phyloP scores from a whole-genome alignment of 2,797 vertebrate genomes.

The Coregonus sp. region DNA sequence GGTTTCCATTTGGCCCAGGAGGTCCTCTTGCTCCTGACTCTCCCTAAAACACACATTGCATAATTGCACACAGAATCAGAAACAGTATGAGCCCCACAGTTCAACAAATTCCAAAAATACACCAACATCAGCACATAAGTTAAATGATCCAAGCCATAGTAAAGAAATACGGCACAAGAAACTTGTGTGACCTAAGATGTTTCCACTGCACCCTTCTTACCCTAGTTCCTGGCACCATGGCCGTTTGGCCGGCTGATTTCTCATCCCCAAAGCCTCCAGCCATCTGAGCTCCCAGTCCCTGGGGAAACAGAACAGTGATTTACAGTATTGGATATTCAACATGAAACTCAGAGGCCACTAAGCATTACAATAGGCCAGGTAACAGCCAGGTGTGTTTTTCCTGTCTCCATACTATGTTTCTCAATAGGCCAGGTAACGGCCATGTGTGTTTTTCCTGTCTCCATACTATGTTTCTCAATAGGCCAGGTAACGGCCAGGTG shows the following conservation, averaged over 20 bases:
- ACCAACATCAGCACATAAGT: not conserved
- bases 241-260: slow-evolving; percentile 84
- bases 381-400: too few species aligned
- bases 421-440: not conserved
- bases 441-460: too few species aligned
- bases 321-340: not conserved
- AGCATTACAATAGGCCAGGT: not conserved
- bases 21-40: slow-evolving; percentile 90
- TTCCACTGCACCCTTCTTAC: slow-evolving; percentile 72
- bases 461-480: too few species aligned
- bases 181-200: not conserved
- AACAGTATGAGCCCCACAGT: not conserved
- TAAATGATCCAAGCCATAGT: not conserved
- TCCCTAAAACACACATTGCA: slow-evolving; percentile 76
- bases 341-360: not conserved
- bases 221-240: slow-evolving; percentile 87
- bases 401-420: too few species aligned
- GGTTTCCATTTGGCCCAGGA: slow-evolving; percentile 84
- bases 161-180: not conserved
- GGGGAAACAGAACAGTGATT: slow-evolving; percentile 13
- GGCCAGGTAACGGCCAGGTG: too few species aligned
- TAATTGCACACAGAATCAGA: not conserved
- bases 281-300: slow-evolving; percentile 87
- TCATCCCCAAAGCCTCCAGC: slow-evolving; percentile 82
- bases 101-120: not conserved